Percentiles rank a stretch among this genome's conserved stretches.
Evolutionary conservation across 2,888 invertebrate species (phyloP).

Genomic region (Brachyptera putata): DNA sequence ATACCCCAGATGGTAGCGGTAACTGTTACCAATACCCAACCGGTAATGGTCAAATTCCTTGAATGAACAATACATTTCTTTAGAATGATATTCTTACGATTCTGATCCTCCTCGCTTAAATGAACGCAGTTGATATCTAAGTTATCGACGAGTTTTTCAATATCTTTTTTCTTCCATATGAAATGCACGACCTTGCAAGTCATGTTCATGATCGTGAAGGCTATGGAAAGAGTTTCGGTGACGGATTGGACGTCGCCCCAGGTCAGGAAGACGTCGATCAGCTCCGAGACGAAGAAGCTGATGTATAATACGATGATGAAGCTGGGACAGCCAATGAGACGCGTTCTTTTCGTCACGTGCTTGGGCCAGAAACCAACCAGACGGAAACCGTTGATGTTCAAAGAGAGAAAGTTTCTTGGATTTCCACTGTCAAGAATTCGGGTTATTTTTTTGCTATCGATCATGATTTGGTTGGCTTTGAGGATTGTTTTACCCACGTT

Average conservation of each 20-base stretch:
- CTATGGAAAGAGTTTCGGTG: constrained; percentile 7
- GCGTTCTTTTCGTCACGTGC: not conserved
- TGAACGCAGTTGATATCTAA: not conserved
- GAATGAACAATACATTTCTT: not conserved
- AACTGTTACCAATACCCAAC: not conserved
- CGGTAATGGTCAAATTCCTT: not conserved
- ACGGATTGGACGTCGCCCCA: constrained; percentile 11
- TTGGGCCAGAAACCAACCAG: constrained; percentile 7
- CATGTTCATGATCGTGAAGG: constrained; percentile 14
- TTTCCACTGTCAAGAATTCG: not conserved
- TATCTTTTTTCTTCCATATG: not conserved
- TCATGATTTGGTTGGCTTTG: no score
- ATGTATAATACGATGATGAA: not conserved
- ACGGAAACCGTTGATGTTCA: constrained; percentile 4
- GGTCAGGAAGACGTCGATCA: constrained; percentile 9
- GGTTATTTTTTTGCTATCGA: not conserved
- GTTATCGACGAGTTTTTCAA: not conserved
- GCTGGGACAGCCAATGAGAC: not conserved
- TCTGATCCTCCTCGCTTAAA: not conserved
- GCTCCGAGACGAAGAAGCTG: constrained; percentile 5
- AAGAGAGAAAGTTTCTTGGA: not conserved
- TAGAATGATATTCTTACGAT: not conserved
- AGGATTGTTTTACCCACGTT: no score
- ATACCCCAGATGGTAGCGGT: constrained; percentile 11
- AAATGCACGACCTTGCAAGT: constrained; percentile 12